Evolutionary conservation across 1,140 invertebrate genomes (phyloP).

Genomic region (Lasioglossum albipes): DNA sequence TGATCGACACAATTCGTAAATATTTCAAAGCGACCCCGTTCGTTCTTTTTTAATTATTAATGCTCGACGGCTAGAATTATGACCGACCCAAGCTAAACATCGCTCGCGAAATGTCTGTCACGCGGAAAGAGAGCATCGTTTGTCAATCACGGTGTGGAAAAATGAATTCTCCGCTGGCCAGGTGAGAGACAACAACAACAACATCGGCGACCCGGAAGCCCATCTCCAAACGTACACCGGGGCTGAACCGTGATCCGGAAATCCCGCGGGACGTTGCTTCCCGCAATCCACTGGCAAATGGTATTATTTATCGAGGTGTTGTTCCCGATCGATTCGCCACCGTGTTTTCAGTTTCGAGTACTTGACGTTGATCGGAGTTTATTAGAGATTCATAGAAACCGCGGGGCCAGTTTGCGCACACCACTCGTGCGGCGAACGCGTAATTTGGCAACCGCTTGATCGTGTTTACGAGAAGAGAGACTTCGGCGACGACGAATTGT

Average conservation of each 20-base stretch:
- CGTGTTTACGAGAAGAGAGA: too few relatives aligned
- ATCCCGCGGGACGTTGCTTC: slow-evolving; percentile 11
- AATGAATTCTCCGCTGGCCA: neutral
- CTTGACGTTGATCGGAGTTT: neutral
- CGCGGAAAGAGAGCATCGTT: neutral
- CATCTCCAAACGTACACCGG: neutral
- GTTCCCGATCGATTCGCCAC: neutral
- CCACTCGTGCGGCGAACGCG: too few relatives aligned
- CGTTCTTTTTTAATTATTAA: neutral
- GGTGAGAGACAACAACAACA: neutral
- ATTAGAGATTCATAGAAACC: slow-evolving; percentile 21
- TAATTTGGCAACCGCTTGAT: too few relatives aligned
- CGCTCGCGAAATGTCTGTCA: neutral
- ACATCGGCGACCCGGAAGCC: slow-evolving; percentile 1
- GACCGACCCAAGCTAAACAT: neutral
- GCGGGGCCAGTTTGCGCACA: too few relatives aligned
- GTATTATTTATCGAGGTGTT: slow-evolving; percentile 31
- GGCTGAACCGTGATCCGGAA: slow-evolving; percentile 7
- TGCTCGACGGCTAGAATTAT: neutral
- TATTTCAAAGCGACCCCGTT: too few relatives aligned
- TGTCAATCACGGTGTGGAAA: neutral
- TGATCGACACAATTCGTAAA: too few relatives aligned
- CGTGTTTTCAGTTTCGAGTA: slow-evolving; percentile 17
- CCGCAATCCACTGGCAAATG: neutral
- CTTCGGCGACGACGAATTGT: too few relatives aligned